Evolutionary conservation across 2,888 invertebrate genomes (phyloP).

Genomic region (Trichogramma evanescens): DNA sequence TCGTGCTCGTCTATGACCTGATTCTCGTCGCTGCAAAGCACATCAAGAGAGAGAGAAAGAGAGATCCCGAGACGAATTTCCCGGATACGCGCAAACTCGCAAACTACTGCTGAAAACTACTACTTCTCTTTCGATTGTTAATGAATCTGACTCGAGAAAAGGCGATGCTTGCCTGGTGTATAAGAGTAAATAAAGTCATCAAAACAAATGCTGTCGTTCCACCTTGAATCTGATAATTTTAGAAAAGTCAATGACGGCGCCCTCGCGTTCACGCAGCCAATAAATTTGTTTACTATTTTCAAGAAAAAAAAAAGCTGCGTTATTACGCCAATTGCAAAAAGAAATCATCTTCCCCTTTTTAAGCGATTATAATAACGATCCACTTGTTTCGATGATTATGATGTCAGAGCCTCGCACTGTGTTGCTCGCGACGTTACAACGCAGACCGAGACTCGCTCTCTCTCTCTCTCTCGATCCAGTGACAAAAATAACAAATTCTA

Average conservation of each 20-base stretch:
- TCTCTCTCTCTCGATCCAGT: no score
- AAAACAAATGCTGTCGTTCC: background rate
- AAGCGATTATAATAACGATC: background rate
- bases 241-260: background rate
- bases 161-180: background rate
- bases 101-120: background rate
- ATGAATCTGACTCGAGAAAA: background rate
- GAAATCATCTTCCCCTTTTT: background rate
- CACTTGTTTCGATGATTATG: background rate
- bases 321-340: background rate
- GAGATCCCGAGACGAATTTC: background rate
- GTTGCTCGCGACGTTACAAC: background rate
- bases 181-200: background rate
- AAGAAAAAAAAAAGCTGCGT: background rate
- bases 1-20: conserved; percentile 8
- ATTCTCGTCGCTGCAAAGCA: background rate
- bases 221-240: background rate
- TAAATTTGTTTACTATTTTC: background rate
- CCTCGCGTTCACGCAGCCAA: background rate
- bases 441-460: background rate
- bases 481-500: no score
- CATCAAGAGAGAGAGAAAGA: no score
- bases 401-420: background rate
- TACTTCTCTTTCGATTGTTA: background rate
- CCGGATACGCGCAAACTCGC: background rate